Base-by-base conservation (phyloP, 2,888 invertebrate genomes). In the Pseudococcus jackbeardsleyi region DNA sequence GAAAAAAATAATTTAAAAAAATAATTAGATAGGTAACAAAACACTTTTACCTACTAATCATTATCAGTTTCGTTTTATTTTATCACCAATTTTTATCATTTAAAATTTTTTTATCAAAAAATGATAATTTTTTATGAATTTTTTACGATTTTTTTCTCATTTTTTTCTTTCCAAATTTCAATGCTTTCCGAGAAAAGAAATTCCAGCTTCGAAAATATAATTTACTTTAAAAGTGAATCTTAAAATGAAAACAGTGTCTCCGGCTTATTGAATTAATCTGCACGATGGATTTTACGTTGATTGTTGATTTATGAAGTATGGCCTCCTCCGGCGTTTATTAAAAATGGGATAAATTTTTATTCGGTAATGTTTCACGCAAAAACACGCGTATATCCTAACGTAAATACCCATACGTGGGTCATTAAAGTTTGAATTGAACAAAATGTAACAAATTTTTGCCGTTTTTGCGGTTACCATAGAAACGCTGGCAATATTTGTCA, bases 371-470 rank as follows among this genome's bases (percentile, higher is more conserved):
- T 22, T 72, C 72, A 72, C 33, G 33, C 33, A 72, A 33, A 72
- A 79, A 79, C 79, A 42, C 42, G 79, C 79, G 42, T 79, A 26
- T 79, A 79, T 17, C 42, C 17, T n/a, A 42, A 79, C 79, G 42
- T 79, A 79, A 79, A 79, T 79, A 39, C 79, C 79, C 79, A 79
- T 79, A 79, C 79, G 79, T 42, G 79, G 79, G 79, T 79, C 79
- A 79, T 79, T 79, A 79, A 79, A 79, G 79, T 79, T 79, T 79
- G 79, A 79, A 79, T 79, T 79, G 79, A 79, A 42, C 79, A 79
- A 79, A 79, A 79, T 79, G 79, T 79, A n/a, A 79, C 79, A 79
- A 79, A 79, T 79, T 79, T 79, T 79, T 79, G 42, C 79, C 79
- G 79, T 79, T 79, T 79, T 79, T 42, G 79, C 79, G 39, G 79